Conservation (phyloP, 2,797 vertebrate species). For the Galaxias olidus region DNA sequence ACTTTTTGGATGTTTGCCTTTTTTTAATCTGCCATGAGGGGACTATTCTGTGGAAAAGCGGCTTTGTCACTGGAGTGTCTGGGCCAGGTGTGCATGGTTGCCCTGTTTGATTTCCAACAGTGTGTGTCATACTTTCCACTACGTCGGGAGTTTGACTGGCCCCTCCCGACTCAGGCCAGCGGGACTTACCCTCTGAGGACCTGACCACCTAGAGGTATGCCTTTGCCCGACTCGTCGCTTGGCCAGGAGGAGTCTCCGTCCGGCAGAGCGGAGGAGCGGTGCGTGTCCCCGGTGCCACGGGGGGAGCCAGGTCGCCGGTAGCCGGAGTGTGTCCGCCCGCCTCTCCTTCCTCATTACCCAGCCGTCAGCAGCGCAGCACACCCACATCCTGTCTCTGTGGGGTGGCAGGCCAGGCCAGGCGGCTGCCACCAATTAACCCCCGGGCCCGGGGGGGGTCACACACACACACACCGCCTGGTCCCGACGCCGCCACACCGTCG, state of each 20-base stretch:
- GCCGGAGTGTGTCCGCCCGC: conserved; percentile 36
- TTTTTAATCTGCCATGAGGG: background rate
- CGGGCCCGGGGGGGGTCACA: conserved; percentile 32
- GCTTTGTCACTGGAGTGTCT: background rate
- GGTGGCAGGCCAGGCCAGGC: conserved; percentile 38
- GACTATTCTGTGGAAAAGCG: background rate
- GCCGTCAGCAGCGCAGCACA: conserved; percentile 51
- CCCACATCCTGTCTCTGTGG: conserved; percentile 55
- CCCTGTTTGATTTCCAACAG: too few relatives aligned
- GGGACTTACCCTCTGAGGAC: too few relatives aligned
- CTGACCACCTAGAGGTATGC: too few relatives aligned
- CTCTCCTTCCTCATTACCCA: conserved; percentile 54
- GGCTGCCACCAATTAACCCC: conserved; percentile 68
- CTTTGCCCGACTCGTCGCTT: too few relatives aligned
- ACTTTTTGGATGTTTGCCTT: conserved; percentile 8
- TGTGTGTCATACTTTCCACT: too few relatives aligned
- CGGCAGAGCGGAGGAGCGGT: conserved; percentile 49
- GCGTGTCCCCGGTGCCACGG: conserved; percentile 52
- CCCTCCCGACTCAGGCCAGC: too few relatives aligned
- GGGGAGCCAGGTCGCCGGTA: conserved; percentile 9
- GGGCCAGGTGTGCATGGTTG: too few relatives aligned
- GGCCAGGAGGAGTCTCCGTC: background rate
- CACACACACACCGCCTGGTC: conserved; percentile 39
- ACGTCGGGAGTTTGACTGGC: too few relatives aligned
- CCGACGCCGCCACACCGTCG: conserved; percentile 32